A percentile compares a stretch with the other conserved stretches of the same genome.
phyloP scores from a whole-genome alignment of 2,113 vertebrate genomes.

The Lutjanus erythropterus region DNA sequence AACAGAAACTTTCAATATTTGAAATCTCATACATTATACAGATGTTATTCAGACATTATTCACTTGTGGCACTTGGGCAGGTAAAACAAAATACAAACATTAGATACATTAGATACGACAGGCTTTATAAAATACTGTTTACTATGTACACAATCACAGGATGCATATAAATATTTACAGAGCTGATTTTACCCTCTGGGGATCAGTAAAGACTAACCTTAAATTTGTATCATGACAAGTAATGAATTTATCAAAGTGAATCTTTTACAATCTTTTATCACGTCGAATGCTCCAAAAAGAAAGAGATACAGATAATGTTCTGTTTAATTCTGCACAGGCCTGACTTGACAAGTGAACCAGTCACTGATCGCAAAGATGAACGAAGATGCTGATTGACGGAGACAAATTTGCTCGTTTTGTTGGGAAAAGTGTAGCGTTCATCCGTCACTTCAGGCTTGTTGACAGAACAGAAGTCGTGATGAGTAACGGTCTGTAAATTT shows the following conservation, averaged over 20 bases:
- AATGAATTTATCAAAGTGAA: not conserved
- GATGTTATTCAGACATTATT: no score
- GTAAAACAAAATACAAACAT: no score
- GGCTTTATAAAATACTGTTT: no score
- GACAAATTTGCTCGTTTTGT: slow-evolving; percentile 31
- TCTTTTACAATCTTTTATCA: not conserved
- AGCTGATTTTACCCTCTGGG: not conserved
- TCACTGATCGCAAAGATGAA: slow-evolving; percentile 35
- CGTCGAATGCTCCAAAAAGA: not conserved
- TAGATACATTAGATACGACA: no score
- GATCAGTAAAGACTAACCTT: not conserved
- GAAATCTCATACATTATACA: no score
- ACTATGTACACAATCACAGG: no score
- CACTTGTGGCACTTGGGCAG: no score
- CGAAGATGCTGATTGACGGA: slow-evolving; percentile 25
- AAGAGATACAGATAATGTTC: not conserved
- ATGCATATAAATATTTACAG: no score
- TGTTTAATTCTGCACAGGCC: not conserved
- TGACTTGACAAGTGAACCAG: slow-evolving; percentile 19
- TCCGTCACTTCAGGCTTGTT: slow-evolving; percentile 25
- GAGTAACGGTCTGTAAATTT: slow-evolving; percentile 49
- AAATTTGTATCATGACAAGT: not conserved
- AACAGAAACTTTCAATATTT: no score
- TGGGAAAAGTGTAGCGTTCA: slow-evolving; percentile 34
- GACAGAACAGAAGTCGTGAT: slow-evolving; percentile 36